phyloP scores from a whole-genome alignment of 2,797 vertebrate species.

The Rachycentron canadum region DNA sequence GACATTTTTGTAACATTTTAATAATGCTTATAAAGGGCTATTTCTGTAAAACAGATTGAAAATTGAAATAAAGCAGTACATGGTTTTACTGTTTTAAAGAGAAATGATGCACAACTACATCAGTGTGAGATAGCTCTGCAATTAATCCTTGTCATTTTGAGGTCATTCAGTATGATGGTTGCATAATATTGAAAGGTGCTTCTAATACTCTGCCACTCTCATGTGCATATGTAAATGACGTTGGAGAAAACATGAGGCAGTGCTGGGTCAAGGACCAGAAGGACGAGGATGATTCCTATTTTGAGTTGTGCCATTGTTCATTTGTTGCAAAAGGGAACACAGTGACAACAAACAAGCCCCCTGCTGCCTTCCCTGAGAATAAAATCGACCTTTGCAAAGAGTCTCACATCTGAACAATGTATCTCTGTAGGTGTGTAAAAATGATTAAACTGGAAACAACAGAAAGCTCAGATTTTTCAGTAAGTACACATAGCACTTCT shows the following conservation, averaged over 20 bases:
- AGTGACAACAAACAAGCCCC: not conserved
- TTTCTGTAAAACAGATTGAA: slow-evolving; percentile 7
- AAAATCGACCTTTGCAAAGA: not conserved
- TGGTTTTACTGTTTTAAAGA: slow-evolving; percentile 4
- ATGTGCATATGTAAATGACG: not conserved
- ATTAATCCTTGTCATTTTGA: not conserved
- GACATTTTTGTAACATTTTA: not conserved
- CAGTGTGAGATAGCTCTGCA: not conserved
- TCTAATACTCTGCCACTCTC: too few relatives aligned
- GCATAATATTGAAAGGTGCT: too few relatives aligned
- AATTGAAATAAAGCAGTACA: not conserved
- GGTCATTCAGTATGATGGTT: too few relatives aligned
- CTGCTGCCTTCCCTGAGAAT: not conserved
- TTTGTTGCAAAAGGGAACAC: not conserved
- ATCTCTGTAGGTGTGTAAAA: not conserved
- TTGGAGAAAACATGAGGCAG: too few relatives aligned
- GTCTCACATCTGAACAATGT: not conserved
- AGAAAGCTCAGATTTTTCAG: too few relatives aligned
- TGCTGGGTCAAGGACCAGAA: too few relatives aligned
- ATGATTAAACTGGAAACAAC: not conserved
- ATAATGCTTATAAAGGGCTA: not conserved
- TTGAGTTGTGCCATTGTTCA: not conserved
- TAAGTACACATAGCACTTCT: not conserved
- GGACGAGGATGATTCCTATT: not conserved
- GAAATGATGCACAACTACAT: not conserved